These are phyloP conservation scores for Adelphocoris suturalis DNA, from an alignment of 2,888 invertebrate species.

Conservation along the genomic window DNA sequence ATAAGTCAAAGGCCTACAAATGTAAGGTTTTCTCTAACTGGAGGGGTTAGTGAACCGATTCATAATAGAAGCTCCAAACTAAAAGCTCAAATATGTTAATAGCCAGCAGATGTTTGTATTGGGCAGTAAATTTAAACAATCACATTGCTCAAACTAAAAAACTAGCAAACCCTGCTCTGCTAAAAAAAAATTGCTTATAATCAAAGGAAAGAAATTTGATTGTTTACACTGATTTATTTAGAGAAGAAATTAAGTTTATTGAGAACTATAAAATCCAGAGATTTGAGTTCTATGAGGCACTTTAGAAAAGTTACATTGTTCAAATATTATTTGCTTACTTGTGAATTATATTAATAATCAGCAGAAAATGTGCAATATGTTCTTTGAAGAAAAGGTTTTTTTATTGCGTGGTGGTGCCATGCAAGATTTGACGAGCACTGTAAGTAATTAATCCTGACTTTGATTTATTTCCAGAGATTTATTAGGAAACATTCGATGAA, in stretches of 20 bases:
- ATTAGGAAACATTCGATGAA: constrained; percentile 56
- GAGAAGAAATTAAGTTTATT: constrained; percentile 37
- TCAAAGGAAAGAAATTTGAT: constrained; percentile 58
- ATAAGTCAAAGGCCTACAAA: constrained; percentile 74
- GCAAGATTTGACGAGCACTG: constrained; percentile 57
- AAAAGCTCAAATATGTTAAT: constrained; percentile 74
- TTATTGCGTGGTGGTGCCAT: constrained; percentile 53
- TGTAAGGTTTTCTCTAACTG: constrained; percentile 70
- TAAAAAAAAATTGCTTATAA: constrained; percentile 58
- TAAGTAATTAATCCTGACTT: constrained; percentile 45
- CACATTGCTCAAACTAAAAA: constrained; percentile 74
- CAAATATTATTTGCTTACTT: constrained; percentile 71
- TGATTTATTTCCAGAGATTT: constrained; percentile 62
- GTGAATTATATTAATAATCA: constrained; percentile 57
- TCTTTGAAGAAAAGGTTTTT: constrained; percentile 39
- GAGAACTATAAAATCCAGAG: not conserved
- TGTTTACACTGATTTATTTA: constrained; percentile 45
- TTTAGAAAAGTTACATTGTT: constrained; percentile 72
- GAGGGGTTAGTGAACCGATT: constrained; percentile 71
- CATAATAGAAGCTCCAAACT: constrained; percentile 72
- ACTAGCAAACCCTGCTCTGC: constrained; percentile 66
- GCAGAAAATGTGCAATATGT: constrained; percentile 64
- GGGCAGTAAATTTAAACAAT: constrained; percentile 73
- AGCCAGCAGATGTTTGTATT: constrained; percentile 70
- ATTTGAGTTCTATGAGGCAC: constrained; percentile 51